Evolutionary conservation across 2,797 vertebrate genomes (phyloP), one percentile per base, ranked within the genome.

Genomic region (Bryconaethiops microstoma): DNA sequence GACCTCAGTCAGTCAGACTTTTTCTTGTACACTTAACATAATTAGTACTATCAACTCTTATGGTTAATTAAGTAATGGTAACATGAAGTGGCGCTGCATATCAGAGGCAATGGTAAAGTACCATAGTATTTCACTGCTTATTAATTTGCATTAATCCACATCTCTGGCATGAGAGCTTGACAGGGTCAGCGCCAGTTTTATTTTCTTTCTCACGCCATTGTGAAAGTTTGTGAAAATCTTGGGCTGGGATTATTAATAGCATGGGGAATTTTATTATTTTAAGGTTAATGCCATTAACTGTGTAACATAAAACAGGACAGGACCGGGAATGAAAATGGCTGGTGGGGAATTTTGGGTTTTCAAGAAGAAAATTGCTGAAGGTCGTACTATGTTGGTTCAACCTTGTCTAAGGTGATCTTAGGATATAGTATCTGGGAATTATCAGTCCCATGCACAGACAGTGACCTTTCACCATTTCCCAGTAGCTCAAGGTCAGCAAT

Each of bases 91-190:
- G 25, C 67, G 57, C 65, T 35, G 48, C 65, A 71, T 74, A 74
- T 67, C 42, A 68, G 63, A 74, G 59, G 57, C 35, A 57, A 63
- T 50, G 57, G 57, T 71, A 80, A 48, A 29, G 45, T 48, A 6
- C 45, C 45, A 48, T 48, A 4, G 70, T 81, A 80, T 84, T 78
- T 77, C 42, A 60, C 62, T 71, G 48, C 74, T 83, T 70, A 80
- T 82, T 48, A 65, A 83, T 79, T 59, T 64, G 65, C 50, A 78
- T 75, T 77, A 78, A 83, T 86, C 76, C 70, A 73, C 60, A 67
- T 63, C 59, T n/a, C 76, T 25, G 71, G 50, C 6, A 57, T 72
- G 68, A 64, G 42, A 48, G 62, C 55, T 75, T 57, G 73, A 78
- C 78, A 62, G 74, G 67, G 70, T 77, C 71, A 79, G 54, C 64